A percentile compares a stretch with the other conserved stretches of the same genome.
phyloP scores from a whole-genome alignment of 2,888 invertebrate species.

The Apodemia zela region DNA sequence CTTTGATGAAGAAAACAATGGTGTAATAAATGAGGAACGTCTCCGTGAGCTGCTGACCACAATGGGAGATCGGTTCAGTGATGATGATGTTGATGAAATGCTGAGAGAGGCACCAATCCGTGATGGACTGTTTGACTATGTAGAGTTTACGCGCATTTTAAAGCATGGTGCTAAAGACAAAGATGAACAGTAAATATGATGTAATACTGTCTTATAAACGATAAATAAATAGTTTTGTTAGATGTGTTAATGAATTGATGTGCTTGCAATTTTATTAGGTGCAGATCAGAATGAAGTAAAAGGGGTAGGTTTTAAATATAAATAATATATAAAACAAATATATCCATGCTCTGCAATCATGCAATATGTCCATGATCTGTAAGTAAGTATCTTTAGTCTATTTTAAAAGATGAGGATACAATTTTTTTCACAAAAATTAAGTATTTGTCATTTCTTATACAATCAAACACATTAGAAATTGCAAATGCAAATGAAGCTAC shows the following conservation, averaged over 20 bases:
- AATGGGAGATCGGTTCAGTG: constrained; percentile 98
- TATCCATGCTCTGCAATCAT: no score
- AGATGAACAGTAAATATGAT: constrained; percentile 88
- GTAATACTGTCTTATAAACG: not conserved
- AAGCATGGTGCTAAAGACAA: constrained; percentile 99
- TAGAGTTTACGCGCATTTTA: constrained; percentile 98
- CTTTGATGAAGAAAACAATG: constrained; percentile 98
- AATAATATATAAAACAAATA: no score
- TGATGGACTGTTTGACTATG: constrained; percentile 96
- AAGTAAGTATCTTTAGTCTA: no score
- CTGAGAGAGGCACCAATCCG: constrained; percentile 99
- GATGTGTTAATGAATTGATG: not conserved
- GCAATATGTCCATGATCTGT: no score
- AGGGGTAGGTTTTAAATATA: no score
- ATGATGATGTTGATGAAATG: constrained; percentile 99
- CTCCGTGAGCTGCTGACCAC: constrained; percentile 96
- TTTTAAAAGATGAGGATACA: not conserved
- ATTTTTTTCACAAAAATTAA: not conserved
- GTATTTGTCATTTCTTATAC: not conserved
- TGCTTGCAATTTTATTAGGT: not conserved
- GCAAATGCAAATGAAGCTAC: not conserved
- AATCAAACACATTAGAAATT: not conserved
- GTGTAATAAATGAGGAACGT: constrained; percentile 95
- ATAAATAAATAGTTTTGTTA: constrained; percentile 3
- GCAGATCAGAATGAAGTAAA: not conserved